Evolutionary conservation across 2,797 vertebrate genomes (phyloP).

Genomic region (Pteronotus mesoamericanus): DNA sequence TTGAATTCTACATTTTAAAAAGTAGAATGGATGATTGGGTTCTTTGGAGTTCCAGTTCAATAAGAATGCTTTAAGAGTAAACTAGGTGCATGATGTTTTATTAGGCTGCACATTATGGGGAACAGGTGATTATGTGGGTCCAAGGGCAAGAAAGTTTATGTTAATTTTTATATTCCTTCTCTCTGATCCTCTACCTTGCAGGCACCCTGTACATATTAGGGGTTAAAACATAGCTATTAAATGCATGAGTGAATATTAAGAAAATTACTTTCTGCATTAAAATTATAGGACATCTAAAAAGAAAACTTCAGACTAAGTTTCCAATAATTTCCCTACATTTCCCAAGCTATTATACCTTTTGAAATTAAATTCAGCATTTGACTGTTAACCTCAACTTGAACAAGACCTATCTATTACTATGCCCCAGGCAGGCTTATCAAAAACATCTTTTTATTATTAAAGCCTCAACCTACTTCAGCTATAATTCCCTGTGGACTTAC

Average conservation of each 20-base stretch:
- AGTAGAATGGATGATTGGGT: not conserved
- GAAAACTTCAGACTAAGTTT: conserved; percentile 14
- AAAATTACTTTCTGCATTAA: not conserved
- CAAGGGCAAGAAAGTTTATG: not conserved
- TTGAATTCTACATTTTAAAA: not conserved
- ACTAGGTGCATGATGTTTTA: not conserved
- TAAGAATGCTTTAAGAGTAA: not conserved
- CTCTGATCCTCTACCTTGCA: not conserved
- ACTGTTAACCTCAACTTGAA: not conserved
- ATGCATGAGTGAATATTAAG: not conserved
- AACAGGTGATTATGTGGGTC: not conserved
- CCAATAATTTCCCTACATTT: not conserved
- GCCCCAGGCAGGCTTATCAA: conserved; percentile 46
- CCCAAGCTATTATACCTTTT: not conserved
- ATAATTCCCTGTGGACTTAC: conserved; percentile 36
- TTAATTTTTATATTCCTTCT: not conserved
- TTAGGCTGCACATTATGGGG: not conserved
- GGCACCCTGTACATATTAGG: not conserved
- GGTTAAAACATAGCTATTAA: not conserved
- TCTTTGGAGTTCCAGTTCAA: not conserved
- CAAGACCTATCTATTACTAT: not conserved
- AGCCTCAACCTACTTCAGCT: conserved; percentile 53
- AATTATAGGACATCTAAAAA: not conserved
- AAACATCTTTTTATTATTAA: conserved; percentile 51
- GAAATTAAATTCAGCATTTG: conserved; percentile 46